These are phyloP conservation scores for Epirrhoe alternata DNA, from an alignment of 2,888 invertebrate genomes.

Conservation along the genomic window DNA sequence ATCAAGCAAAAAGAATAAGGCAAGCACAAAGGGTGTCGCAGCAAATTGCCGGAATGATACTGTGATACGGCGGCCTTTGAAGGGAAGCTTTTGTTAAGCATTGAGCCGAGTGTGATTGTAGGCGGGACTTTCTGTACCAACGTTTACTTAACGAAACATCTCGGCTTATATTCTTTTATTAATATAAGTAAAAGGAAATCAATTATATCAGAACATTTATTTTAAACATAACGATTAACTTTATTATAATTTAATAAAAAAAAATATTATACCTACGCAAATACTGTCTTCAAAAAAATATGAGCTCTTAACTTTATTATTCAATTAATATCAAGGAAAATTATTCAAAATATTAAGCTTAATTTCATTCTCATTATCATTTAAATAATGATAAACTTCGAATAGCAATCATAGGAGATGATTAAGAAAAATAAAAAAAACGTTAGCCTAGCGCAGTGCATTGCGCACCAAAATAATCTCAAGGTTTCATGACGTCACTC, in stretches of 20 bases:
- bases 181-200: not conserved
- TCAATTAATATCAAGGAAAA: too few relatives aligned
- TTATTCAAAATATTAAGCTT: too few relatives aligned
- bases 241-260: too few relatives aligned
- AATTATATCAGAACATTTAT: too few relatives aligned
- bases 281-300: too few relatives aligned
- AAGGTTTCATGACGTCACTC: slow-evolving; percentile 19
- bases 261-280: too few relatives aligned
- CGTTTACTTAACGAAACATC: not conserved
- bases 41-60: slow-evolving; percentile 17
- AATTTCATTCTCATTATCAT: too few relatives aligned
- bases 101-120: slow-evolving; percentile 17
- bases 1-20: slow-evolving; percentile 1
- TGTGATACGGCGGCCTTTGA: slow-evolving; percentile 4
- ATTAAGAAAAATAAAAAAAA: not conserved
- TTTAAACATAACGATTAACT: too few relatives aligned
- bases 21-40: slow-evolving; percentile 12
- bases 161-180: not conserved
- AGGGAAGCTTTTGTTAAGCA: slow-evolving; percentile 11
- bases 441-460: not conserved
- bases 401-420: too few relatives aligned
- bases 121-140: slow-evolving; percentile 3
- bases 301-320: too few relatives aligned
- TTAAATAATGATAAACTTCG: too few relatives aligned
- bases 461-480: slow-evolving; percentile 16